Evolutionary conservation across 1,140 invertebrate genomes (phyloP).

Genomic region (Apis dorsata): DNA sequence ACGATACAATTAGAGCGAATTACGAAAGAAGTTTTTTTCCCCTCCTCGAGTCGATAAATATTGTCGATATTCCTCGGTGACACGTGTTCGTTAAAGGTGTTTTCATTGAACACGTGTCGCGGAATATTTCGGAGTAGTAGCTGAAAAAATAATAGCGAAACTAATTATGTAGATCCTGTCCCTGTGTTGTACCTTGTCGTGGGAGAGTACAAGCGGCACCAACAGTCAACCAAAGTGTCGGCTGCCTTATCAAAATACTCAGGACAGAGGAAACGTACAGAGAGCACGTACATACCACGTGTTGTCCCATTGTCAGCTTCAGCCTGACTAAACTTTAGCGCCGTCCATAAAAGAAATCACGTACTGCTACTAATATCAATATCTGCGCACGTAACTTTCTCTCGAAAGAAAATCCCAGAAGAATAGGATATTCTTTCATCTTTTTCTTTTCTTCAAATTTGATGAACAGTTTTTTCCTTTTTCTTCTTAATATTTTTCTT

Average conservation of each 20-base stretch:
- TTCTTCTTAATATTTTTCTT: no score
- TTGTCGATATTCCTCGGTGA: background rate
- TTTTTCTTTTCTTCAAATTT: no score
- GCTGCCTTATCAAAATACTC: constrained; percentile 75
- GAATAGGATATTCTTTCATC: no score
- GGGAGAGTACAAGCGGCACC: constrained; percentile 12
- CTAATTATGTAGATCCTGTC: constrained; percentile 77
- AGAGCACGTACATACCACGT: constrained; percentile 68
- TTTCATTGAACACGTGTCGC: constrained; percentile 69
- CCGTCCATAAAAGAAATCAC: constrained; percentile 58
- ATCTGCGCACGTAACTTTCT: no score
- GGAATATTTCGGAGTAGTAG: constrained; percentile 51
- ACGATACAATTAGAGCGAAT: no score
- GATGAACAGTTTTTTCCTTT: no score
- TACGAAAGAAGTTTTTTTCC: no score
- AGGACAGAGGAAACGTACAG: constrained; percentile 60
- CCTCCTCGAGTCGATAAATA: background rate
- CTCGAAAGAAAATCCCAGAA: no score
- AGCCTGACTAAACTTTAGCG: constrained; percentile 37
- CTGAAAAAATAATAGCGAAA: constrained; percentile 73
- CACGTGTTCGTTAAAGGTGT: constrained; percentile 52
- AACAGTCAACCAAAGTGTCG: constrained; percentile 39
- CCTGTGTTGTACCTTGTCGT: constrained; percentile 37
- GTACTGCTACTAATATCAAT: constrained; percentile 1
- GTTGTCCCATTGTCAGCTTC: constrained; percentile 42